Conservation (phyloP, 2,797 vertebrate genomes). For the Neoniphon sammara region DNA sequence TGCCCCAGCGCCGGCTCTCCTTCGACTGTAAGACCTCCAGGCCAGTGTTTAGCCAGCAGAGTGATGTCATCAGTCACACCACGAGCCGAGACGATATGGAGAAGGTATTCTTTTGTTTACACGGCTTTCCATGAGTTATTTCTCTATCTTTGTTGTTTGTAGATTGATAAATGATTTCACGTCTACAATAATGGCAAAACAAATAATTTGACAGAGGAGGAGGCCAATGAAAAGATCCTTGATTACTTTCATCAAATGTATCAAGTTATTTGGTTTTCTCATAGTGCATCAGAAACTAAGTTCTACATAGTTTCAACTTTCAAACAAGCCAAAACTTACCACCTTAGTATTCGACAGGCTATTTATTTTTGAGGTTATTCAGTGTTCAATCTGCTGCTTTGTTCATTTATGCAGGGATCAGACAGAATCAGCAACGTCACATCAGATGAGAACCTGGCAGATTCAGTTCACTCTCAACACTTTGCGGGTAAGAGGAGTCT, state of each 20-base stretch:
- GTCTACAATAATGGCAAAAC: neutral
- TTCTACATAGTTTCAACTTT: neutral
- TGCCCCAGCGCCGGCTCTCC: constrained; percentile 86
- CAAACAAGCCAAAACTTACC: constrained; percentile 5
- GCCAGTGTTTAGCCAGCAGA: constrained; percentile 82
- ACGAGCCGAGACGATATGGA: constrained; percentile 81
- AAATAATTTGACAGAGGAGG: neutral
- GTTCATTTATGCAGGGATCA: constrained; percentile 73
- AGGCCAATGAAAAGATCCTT: neutral
- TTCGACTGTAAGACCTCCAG: constrained; percentile 85
- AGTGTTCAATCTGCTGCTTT: constrained; percentile 9
- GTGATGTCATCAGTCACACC: constrained; percentile 86
- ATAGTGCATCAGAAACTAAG: no score
- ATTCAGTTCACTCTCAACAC: constrained; percentile 86
- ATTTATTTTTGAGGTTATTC: neutral
- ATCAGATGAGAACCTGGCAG: constrained; percentile 88
- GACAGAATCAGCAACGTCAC: constrained; percentile 85
- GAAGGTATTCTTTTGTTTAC: constrained; percentile 58
- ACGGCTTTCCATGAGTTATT: neutral
- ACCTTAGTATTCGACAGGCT: neutral
- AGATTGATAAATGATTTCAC: neutral
- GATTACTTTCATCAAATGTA: neutral
- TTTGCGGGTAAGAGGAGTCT: constrained; percentile 86
- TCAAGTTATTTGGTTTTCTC: neutral
- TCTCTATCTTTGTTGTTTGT: neutral